Evolutionary conservation across 2,888 invertebrate species (phyloP).

Genomic region (Steinernema scapterisci): DNA sequence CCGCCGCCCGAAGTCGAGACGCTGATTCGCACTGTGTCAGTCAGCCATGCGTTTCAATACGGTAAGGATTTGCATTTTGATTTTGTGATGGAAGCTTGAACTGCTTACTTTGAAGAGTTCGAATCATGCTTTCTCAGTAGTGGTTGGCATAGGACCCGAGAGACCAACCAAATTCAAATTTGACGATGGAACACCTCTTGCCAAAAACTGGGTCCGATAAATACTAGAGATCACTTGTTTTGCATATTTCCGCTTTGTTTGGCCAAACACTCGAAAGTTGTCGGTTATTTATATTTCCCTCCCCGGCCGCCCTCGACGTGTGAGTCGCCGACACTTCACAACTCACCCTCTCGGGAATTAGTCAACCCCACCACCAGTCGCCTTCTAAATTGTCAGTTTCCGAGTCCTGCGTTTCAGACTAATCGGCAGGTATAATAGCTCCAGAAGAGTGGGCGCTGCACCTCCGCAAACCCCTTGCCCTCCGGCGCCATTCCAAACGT

Average conservation of each 20-base stretch:
- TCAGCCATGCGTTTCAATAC: constrained; percentile 20
- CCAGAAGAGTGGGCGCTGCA: no score
- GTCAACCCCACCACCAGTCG: no score
- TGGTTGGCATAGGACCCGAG: no score
- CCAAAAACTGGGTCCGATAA: background rate
- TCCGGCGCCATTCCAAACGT: no score
- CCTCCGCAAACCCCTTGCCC: no score
- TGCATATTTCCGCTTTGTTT: background rate
- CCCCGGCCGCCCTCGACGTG: background rate
- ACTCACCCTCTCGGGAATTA: background rate
- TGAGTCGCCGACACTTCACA: constrained; percentile 12
- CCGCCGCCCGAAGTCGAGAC: background rate
- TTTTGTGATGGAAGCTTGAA: no score
- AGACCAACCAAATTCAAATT: no score
- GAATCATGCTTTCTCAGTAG: no score
- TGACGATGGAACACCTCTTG: no score
- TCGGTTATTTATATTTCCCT: constrained; percentile 24
- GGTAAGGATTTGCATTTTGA: background rate
- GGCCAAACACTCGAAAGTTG: constrained; percentile 2
- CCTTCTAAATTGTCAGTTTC: no score
- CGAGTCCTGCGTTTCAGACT: no score
- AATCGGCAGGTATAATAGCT: background rate
- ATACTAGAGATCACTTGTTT: background rate
- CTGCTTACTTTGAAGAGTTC: no score
- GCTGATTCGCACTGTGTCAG: background rate